Conservation (phyloP, 2,113 vertebrate species). For the Aptenodytes patagonicus region DNA sequence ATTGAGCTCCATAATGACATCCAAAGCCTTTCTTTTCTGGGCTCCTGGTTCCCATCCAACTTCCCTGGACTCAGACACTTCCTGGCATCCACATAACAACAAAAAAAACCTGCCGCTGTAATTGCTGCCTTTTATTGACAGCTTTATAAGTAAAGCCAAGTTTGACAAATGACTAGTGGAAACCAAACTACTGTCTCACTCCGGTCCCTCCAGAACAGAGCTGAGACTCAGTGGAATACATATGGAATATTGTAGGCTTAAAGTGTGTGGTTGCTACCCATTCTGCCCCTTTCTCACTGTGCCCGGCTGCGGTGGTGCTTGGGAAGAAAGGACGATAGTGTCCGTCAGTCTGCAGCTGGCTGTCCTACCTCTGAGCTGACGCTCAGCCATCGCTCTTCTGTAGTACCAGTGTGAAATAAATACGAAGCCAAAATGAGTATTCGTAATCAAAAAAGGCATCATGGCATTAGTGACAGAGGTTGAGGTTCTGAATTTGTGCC, state of each 20-base stretch:
- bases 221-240: background rate
- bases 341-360: background rate
- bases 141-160: background rate
- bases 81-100: background rate
- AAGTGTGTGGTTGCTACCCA: background rate
- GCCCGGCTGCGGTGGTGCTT: background rate
- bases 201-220: background rate
- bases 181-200: background rate
- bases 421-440: background rate
- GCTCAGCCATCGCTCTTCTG: background rate
- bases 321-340: background rate
- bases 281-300: background rate
- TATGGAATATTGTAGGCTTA: background rate
- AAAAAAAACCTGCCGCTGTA: background rate
- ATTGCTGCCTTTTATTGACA: background rate
- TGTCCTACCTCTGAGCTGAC: background rate
- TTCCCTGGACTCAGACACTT: background rate
- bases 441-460: background rate
- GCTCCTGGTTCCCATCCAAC: background rate
- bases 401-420: background rate
- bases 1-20: background rate
- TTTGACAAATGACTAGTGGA: background rate
- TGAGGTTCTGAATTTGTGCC: background rate
- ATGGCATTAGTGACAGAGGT: background rate
- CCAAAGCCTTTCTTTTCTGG: background rate